These are phyloP conservation scores for Hermodice carunculata DNA, from an alignment of 2,888 invertebrate genomes.

Conservation along the genomic window DNA sequence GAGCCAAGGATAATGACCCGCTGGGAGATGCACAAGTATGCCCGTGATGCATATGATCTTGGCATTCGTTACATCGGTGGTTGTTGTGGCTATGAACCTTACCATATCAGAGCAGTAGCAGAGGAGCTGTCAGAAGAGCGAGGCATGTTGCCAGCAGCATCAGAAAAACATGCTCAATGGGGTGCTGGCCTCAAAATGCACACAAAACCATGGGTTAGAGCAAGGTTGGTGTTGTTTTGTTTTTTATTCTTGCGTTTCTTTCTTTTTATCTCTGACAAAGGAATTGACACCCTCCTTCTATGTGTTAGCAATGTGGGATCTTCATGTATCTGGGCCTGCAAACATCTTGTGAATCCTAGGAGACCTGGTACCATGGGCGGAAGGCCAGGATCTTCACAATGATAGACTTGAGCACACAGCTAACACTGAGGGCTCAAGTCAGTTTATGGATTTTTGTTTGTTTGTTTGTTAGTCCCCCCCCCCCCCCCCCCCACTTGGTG, in stretches of 20 bases:
- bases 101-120: slow-evolving; percentile 68
- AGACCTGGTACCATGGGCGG: no score
- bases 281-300: background rate
- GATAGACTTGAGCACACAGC: no score
- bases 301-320: background rate
- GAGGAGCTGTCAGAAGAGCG: slow-evolving; percentile 67
- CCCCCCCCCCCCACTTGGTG: no score
- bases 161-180: slow-evolving; percentile 68
- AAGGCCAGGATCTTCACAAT: no score
- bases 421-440: no score
- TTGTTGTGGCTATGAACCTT: slow-evolving; percentile 70
- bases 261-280: no score
- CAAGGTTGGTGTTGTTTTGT: slow-evolving; percentile 55
- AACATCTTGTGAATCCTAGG: no score
- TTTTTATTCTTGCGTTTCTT: no score
- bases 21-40: slow-evolving; percentile 69
- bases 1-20: slow-evolving; percentile 68
- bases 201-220: slow-evolving; percentile 71
- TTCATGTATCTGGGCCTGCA: no score
- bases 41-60: slow-evolving; percentile 67
- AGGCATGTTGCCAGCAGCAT: slow-evolving; percentile 51
- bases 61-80: slow-evolving; percentile 70
- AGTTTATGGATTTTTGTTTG: no score
- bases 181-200: slow-evolving; percentile 68
- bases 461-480: no score